Base-by-base conservation (phyloP, 1,140 invertebrate species). In the Eurosta solidaginis region DNA sequence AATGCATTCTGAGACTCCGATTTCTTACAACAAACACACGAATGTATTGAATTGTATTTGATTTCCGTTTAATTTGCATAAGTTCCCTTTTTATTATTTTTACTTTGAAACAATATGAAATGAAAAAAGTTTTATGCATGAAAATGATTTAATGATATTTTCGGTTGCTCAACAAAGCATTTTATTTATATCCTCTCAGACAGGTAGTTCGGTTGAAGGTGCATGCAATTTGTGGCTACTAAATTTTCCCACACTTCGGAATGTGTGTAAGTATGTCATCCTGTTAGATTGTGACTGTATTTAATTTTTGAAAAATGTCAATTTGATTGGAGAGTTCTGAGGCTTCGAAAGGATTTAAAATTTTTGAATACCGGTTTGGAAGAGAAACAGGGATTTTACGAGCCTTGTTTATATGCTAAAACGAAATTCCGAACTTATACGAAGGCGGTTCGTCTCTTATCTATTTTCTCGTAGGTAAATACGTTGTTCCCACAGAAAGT, bases 111-210 rank as follows among this genome's bases (percentile, higher is more conserved):
- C 1, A 68, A 22, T 36, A 40, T 40, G 49, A 22, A 36, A 20
- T 17, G 4, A n/a, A 68, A 68, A 68, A 68, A 40, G 27, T 29
- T 68, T 36, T 68, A 20, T 42, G 59, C 33, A 7, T 40, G 33
- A 68, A 68, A 68, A 68, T 68, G 59, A 68, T 68, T 68, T 68
- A 68, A 68, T 68, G 59, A 68, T 68, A n/a, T 68, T 68, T 68
- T 68, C n/a, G 29, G 33, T 68, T 40, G 20, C 59, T 68, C 59
- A 68, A 36, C 54, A 36, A 1, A 52, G 49, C 20, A 4, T 20
- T 52, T 5, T 25, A 52, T 52, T 22, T 22, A 52, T 22, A 52
- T 68, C 59, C 33, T 40, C 40, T 36, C 33, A 12, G 33, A 33
- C 3, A n/a, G 33, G 54, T 36, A 36, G 33, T 17, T 17, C n/a